A percentile compares a stretch with the other conserved stretches of the same genome.
phyloP scores from a whole-genome alignment of 1,140 invertebrate genomes.

The Asbolus verrucosus region DNA sequence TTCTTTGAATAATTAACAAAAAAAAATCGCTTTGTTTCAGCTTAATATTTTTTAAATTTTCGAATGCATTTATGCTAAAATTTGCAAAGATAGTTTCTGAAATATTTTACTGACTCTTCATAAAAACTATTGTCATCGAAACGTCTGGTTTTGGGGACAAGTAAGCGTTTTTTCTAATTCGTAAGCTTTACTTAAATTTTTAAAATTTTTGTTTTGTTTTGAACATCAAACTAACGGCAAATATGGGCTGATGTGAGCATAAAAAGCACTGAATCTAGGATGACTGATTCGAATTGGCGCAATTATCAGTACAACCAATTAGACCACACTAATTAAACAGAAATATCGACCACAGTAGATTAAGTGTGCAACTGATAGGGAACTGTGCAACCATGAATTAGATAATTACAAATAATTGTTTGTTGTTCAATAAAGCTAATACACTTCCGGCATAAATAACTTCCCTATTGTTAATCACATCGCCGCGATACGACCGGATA shows the following conservation, averaged over 20 bases:
- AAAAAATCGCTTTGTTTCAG: no score
- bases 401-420: constrained; percentile 22
- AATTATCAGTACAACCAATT: constrained; percentile 29
- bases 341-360: constrained; percentile 10
- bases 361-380: constrained; percentile 6
- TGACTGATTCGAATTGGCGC: background rate
- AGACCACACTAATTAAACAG: constrained; percentile 28
- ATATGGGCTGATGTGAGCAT: background rate
- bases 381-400: constrained; percentile 12
- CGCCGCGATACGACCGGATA: background rate
- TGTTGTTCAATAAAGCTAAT: background rate
- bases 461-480: background rate
- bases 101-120: no score
- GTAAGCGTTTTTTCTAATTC: no score
- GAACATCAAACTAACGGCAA: no score
- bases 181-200: no score
- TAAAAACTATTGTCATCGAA: no score
- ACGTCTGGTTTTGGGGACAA: no score
- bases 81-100: no score
- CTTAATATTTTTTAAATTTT: no score
- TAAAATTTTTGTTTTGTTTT: no score
- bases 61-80: no score
- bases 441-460: background rate
- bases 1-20: no score
- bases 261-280: background rate